These are phyloP conservation scores for Pycnonotus jocosus DNA, from an alignment of 2,113 vertebrate genomes.

Conservation along the genomic window DNA sequence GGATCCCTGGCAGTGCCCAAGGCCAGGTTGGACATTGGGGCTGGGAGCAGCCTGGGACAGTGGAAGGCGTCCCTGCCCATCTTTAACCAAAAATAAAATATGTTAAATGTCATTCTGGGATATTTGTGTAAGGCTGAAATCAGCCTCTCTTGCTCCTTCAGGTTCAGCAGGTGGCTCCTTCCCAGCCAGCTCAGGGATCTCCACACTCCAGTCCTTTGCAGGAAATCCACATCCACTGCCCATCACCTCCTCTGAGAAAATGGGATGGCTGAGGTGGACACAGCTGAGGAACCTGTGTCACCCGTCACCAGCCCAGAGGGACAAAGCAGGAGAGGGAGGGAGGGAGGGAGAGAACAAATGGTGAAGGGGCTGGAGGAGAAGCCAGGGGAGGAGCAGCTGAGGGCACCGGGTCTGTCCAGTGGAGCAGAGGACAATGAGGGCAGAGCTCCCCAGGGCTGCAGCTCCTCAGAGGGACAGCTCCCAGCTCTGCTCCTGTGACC, in stretches of 20 bases:
- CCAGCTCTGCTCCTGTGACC: accelerated
- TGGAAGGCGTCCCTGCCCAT: not conserved
- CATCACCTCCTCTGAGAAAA: not conserved
- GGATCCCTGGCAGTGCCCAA: not conserved
- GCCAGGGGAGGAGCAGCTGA: not conserved
- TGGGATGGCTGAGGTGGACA: not conserved
- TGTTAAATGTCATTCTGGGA: not conserved
- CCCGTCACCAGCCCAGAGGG: not conserved
- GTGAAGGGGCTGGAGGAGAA: not conserved
- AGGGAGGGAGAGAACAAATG: not conserved
- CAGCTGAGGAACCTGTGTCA: not conserved
- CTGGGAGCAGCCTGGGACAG: not conserved
- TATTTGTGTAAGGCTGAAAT: not conserved
- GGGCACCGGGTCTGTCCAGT: not conserved
- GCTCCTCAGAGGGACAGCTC: accelerated
- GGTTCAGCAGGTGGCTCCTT: not conserved
- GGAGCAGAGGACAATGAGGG: not conserved
- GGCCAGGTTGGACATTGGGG: accelerated
- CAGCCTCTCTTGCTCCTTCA: accelerated
- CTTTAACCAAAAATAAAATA: not conserved
- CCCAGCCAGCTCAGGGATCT: not conserved
- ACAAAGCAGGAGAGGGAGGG: not conserved
- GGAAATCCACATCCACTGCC: not conserved
- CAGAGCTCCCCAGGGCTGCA: accelerated
- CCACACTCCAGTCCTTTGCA: not conserved